Conservation (phyloP, 2,888 invertebrate genomes). For the Deilephila elpenor region DNA sequence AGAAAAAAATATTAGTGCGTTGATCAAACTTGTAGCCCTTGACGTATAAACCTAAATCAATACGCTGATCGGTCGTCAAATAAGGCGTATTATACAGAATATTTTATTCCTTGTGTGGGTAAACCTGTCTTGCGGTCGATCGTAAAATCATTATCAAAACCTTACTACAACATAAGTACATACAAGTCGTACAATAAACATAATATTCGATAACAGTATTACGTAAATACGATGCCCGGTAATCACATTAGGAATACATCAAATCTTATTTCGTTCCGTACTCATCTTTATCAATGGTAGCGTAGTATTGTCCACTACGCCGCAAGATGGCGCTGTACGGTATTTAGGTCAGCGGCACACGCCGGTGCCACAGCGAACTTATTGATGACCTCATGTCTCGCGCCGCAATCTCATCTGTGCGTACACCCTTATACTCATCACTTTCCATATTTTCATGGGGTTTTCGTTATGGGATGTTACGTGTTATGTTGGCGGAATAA, state of each 20-base stretch:
- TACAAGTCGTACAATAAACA: too few relatives aligned
- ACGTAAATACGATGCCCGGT: neutral
- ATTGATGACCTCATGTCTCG: constrained; percentile 11
- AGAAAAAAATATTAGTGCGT: too few relatives aligned
- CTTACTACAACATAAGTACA: neutral
- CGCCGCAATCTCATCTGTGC: constrained; percentile 13
- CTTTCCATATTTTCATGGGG: neutral
- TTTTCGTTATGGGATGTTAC: neutral
- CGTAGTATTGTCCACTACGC: neutral
- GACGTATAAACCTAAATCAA: too few relatives aligned
- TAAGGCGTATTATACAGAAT: too few relatives aligned
- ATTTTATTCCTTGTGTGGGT: too few relatives aligned
- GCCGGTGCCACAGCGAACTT: neutral
- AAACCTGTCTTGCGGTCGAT: neutral
- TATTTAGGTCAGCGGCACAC: constrained; percentile 20
- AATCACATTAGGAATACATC: neutral
- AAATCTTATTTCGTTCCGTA: neutral
- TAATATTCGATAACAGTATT: neutral
- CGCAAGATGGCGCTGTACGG: constrained; percentile 17
- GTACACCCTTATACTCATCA: neutral
- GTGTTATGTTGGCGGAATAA: neutral
- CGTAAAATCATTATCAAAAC: neutral
- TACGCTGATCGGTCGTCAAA: too few relatives aligned
- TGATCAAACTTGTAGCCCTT: too few relatives aligned
- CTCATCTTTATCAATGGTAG: neutral